Evolutionary conservation across 2,797 vertebrate genomes (phyloP).

Genomic region (Hippoglossus hippoglossus): DNA sequence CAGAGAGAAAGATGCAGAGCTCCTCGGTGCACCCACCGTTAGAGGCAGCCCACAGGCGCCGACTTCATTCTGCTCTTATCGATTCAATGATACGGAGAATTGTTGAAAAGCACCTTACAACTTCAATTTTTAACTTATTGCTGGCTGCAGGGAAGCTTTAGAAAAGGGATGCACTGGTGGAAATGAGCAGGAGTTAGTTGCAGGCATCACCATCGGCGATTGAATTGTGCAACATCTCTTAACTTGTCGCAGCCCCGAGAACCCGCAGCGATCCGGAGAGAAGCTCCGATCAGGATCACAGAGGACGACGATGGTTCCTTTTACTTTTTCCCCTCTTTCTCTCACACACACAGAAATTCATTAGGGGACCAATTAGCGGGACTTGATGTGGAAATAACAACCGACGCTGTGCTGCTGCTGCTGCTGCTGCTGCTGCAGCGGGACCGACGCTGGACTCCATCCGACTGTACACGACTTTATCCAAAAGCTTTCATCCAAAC

Average conservation of each 20-base stretch:
- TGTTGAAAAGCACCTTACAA: conserved; percentile 21
- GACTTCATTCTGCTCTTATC: conserved; percentile 37
- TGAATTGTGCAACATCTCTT: neutral
- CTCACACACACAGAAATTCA: conserved; percentile 15
- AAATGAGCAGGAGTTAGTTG: no score
- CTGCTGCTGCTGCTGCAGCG: conserved; percentile 10
- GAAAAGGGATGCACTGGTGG: no score
- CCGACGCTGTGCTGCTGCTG: conserved; percentile 23
- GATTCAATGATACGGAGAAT: conserved; percentile 28
- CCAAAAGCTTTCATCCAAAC: conserved; percentile 1
- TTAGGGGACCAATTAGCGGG: conserved; percentile 41
- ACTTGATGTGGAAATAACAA: conserved; percentile 39
- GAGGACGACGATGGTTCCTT: neutral
- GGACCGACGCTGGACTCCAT: conserved; percentile 33
- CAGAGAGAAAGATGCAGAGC: no score
- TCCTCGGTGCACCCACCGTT: neutral
- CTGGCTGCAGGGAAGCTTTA: no score
- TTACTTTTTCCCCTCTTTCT: conserved; percentile 22
- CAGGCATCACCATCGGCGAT: conserved; percentile 12
- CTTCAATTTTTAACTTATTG: conserved; percentile 32
- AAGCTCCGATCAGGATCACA: neutral
- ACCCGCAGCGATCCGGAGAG: conserved; percentile 7
- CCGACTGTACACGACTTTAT: conserved; percentile 55
- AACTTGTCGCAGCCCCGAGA: conserved; percentile 10
- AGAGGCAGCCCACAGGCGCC: conserved; percentile 19